These are phyloP conservation scores for Stigmatopora nigra DNA, from an alignment of 2,113 vertebrate genomes.

Conservation along the genomic window DNA sequence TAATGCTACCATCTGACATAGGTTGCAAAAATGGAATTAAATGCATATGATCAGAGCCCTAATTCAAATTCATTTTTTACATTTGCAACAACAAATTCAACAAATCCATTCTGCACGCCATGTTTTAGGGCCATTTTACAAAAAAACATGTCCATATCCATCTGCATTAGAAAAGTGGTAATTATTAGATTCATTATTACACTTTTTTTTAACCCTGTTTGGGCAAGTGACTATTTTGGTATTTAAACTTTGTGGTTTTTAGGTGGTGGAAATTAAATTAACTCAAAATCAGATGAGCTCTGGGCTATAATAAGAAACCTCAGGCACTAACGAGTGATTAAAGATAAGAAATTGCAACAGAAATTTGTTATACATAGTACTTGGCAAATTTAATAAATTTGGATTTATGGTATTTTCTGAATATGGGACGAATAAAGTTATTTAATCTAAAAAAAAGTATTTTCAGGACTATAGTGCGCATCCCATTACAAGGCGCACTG, in stretches of 20 bases:
- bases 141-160: too few species aligned
- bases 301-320: conserved; percentile 2
- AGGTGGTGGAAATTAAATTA: neutral
- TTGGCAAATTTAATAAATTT: neutral
- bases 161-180: too few species aligned
- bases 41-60: neutral
- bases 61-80: neutral
- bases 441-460: too few species aligned
- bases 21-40: neutral
- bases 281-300: neutral
- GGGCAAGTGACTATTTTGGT: too few species aligned
- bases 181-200: too few species aligned
- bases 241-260: neutral
- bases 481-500: too few species aligned
- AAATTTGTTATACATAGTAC: neutral
- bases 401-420: neutral
- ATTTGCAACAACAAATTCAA: neutral
- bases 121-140: too few species aligned
- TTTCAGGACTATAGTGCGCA: too few species aligned
- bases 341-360: neutral
- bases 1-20: neutral
- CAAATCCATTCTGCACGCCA: too few species aligned
- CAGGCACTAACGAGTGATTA: neutral
- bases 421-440: too few species aligned
- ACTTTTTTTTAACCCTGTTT: too few species aligned